phyloP scores from a whole-genome alignment of 2,113 vertebrate genomes.

The Orycteropus afer region DNA sequence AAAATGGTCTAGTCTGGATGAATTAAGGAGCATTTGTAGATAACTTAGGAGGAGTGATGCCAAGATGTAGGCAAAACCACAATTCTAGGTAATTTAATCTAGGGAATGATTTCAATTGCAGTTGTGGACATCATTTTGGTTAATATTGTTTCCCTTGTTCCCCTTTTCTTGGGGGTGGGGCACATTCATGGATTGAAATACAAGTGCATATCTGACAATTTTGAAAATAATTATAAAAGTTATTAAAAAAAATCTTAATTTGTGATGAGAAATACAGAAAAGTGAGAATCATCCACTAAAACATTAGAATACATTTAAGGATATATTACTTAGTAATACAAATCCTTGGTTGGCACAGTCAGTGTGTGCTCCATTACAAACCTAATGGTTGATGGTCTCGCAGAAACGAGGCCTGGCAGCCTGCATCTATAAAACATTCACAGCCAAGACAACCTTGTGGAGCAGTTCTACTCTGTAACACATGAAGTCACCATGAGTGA shows the following conservation, averaged over 20 bases:
- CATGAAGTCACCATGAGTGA: background rate
- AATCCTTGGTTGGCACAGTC: background rate
- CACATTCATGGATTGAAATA: constrained; percentile 28
- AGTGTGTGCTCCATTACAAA: background rate
- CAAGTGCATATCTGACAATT: background rate
- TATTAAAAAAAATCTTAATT: constrained; percentile 41
- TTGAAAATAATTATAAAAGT: constrained; percentile 35
- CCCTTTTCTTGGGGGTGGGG: background rate
- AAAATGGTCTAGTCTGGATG: constrained; percentile 1
- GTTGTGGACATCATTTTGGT: constrained; percentile 10
- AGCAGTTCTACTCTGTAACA: background rate
- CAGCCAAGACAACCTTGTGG: no score
- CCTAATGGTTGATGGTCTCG: background rate
- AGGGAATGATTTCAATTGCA: background rate
- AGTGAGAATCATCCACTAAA: background rate
- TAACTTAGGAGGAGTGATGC: background rate
- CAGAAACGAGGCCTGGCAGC: background rate
- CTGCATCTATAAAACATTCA: no score
- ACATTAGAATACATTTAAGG: constrained; percentile 21
- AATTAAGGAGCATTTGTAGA: background rate
- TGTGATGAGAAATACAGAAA: constrained; percentile 39
- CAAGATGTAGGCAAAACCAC: background rate
- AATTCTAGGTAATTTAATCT: background rate
- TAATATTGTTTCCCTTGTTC: background rate
- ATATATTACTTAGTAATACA: background rate